Percentiles rank a stretch among this genome's conserved stretches.
phyloP scores from a whole-genome alignment of 2,797 vertebrate species.

The Chelon labrosus region DNA sequence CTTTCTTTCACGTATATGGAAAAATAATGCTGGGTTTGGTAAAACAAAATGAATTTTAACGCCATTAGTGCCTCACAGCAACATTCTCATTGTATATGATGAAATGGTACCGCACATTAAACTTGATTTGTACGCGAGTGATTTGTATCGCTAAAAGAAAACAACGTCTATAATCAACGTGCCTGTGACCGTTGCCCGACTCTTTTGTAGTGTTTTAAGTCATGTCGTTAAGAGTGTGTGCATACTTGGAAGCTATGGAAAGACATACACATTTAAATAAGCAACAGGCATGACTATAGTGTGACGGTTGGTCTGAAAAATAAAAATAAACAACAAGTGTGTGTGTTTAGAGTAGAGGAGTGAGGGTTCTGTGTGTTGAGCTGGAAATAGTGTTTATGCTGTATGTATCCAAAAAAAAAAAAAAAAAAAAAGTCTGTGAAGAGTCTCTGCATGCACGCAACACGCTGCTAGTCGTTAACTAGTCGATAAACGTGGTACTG shows the following conservation, averaged over 20 bases:
- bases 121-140: conserved; percentile 6
- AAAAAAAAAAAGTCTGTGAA: conserved; percentile 56
- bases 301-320: conserved; percentile 71
- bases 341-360: conserved; percentile 42
- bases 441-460: conserved; percentile 64
- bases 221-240: conserved; percentile 3
- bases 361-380: conserved; percentile 51
- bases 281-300: conserved; percentile 64
- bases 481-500: conserved; percentile 97
- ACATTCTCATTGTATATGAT: not conserved
- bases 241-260: conserved; percentile 22
- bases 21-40: no score
- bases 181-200: not conserved
- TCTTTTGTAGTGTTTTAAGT: conserved; percentile 16
- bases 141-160: conserved; percentile 3
- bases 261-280: conserved; percentile 38
- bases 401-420: conserved; percentile 29
- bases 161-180: not conserved
- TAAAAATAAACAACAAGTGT: no score
- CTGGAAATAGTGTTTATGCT: conserved; percentile 71
- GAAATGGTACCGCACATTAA: not conserved
- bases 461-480: conserved; percentile 91
- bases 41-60: no score
- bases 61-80: conserved; percentile 2
- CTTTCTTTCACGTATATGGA: not conserved